Conservation (phyloP, 1,140 invertebrate species). For the Acarapis woodi region DNA sequence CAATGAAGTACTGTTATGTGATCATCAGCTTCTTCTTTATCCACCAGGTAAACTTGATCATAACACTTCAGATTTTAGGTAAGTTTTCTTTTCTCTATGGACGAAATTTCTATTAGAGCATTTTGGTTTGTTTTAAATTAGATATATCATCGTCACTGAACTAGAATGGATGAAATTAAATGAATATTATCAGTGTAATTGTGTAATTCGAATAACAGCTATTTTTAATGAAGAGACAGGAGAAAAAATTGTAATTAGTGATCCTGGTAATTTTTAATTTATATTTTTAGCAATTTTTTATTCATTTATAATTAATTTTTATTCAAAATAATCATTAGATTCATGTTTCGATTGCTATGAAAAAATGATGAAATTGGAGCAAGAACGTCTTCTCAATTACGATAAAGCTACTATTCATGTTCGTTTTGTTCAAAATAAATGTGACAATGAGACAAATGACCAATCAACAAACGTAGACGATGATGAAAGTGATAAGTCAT, state of each 20-base stretch:
- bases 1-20: not conserved
- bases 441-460: conserved; percentile 10
- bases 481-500: not conserved
- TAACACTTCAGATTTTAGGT: not conserved
- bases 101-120: not conserved
- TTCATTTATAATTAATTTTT: not conserved
- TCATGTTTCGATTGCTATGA: conserved; percentile 17
- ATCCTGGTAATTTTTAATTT: not conserved
- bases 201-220: not conserved
- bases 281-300: not conserved
- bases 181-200: not conserved
- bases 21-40: not conserved
- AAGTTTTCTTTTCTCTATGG: not conserved
- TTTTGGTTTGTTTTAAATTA: not conserved
- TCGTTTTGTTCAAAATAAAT: conserved; percentile 14
- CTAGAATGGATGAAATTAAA: not conserved
- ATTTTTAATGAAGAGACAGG: not conserved
- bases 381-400: conserved; percentile 16
- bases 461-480: conserved; percentile 11
- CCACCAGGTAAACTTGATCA: not conserved
- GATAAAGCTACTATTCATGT: conserved; percentile 17
- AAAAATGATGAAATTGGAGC: conserved; percentile 14
- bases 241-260: not conserved
- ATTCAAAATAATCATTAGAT: conserved; percentile 12
- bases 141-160: not conserved